Evolutionary conservation across 2,797 vertebrate species (phyloP).

Genomic region (Falco novaeseelandiae): DNA sequence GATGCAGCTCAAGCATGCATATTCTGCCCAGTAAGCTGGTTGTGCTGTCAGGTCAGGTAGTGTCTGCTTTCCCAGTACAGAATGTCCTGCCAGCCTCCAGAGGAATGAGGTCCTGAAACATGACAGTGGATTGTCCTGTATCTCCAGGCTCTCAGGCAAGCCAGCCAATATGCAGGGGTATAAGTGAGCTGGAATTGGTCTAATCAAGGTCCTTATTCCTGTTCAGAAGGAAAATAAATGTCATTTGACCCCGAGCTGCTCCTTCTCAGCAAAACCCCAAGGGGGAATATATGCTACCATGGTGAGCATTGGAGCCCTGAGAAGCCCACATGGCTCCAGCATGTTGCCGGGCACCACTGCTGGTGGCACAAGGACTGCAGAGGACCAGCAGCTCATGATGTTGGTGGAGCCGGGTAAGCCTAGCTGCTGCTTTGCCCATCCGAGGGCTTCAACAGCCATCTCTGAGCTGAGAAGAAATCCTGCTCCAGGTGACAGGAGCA

Average conservation of each 20-base stretch:
- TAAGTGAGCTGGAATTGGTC: not conserved
- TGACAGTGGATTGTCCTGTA: not conserved
- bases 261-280: not conserved
- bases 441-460: not conserved
- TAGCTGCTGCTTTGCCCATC: too few species aligned
- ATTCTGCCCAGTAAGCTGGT: not conserved
- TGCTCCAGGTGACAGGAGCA: not conserved
- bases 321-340: not conserved
- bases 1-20: not conserved
- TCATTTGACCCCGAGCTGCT: not conserved
- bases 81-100: not conserved
- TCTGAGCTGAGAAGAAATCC: not conserved
- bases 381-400: not conserved
- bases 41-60: not conserved
- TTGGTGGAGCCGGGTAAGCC: too few species aligned
- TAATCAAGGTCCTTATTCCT: not conserved
- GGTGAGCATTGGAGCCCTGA: fast-evolving
- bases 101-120: not conserved
- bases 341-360: not conserved
- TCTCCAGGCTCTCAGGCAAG: not conserved
- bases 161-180: not conserved
- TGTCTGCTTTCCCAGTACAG: not conserved
- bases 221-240: not conserved
- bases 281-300: not conserved
- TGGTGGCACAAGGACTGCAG: not conserved